Conservation (phyloP, 2,888 invertebrate genomes). For the Heterodera filipjevi region DNA sequence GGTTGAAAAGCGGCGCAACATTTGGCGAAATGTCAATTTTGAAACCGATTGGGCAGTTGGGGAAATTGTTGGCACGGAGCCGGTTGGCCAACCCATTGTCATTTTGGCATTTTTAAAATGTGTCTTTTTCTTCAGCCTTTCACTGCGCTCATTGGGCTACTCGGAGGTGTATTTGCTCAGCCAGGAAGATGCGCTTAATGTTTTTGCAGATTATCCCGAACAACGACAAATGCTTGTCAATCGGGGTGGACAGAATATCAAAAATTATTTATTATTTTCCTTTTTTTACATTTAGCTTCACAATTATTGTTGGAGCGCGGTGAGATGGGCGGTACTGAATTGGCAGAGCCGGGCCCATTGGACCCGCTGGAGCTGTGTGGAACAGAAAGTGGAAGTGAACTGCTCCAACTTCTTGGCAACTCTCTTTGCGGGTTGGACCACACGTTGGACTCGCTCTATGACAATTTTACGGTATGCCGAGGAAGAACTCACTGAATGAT, state of each 20-base stretch:
- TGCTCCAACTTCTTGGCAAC: conserved; percentile 23
- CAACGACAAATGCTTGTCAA: conserved; percentile 39
- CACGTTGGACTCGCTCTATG: conserved; percentile 37
- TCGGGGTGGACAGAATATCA: conserved; percentile 50
- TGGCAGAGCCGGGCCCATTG: background rate
- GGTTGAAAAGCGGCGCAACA: conserved; percentile 49
- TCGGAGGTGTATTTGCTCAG: conserved; percentile 60
- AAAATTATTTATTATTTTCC: too few species aligned
- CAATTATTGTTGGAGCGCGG: conserved; percentile 1
- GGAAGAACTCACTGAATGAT: too few species aligned
- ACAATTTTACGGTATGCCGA: conserved; percentile 42
- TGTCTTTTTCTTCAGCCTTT: conserved; percentile 35
- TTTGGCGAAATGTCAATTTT: conserved; percentile 58
- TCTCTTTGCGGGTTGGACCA: conserved; percentile 37
- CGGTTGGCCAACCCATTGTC: background rate
- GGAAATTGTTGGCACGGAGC: conserved; percentile 15
- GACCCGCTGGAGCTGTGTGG: conserved; percentile 21
- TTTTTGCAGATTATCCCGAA: conserved; percentile 47
- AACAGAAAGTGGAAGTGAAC: conserved; percentile 3
- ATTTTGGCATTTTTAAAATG: background rate
- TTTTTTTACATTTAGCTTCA: background rate
- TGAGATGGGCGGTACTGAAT: background rate
- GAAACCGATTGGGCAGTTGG: conserved; percentile 39
- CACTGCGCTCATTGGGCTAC: conserved; percentile 53
- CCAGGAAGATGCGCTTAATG: conserved; percentile 54